A percentile compares a stretch with the other conserved stretches of the same genome.
These are phyloP conservation scores for Gila orcuttii DNA, from an alignment of 2,113 vertebrate species.

Conservation along the genomic window DNA sequence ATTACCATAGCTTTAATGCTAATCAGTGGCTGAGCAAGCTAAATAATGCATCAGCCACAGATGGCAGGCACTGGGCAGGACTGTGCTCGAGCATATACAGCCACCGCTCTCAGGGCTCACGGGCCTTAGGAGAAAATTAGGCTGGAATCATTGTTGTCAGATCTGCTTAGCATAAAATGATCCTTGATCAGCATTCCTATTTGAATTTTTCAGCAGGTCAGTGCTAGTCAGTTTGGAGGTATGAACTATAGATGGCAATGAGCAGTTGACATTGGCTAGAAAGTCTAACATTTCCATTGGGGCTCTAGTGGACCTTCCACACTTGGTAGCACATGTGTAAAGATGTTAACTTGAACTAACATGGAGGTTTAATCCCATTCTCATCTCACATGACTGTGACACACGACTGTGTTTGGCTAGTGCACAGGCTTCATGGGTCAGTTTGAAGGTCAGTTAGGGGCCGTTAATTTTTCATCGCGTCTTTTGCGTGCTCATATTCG, in stretches of 20 bases:
- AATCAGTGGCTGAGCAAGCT: conserved; percentile 82
- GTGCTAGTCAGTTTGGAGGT: not conserved
- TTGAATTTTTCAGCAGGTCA: not conserved
- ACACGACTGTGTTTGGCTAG: not conserved
- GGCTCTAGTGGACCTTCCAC: not conserved
- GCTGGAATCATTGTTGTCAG: conserved; percentile 23
- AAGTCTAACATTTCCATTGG: not conserved
- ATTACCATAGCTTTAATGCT: conserved; percentile 90
- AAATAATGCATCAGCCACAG: conserved; percentile 84
- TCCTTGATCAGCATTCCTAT: conserved; percentile 17
- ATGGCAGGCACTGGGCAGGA: conserved; percentile 18
- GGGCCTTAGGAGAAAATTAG: conserved; percentile 5
- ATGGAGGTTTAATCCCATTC: not conserved
- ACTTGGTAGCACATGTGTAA: not conserved
- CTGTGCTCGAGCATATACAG: not conserved
- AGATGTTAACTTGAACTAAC: not conserved
- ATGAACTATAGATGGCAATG: not conserved
- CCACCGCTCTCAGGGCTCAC: not conserved
- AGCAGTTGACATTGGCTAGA: not conserved
- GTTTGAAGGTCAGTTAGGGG: not conserved
- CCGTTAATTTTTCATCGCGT: too few relatives aligned
- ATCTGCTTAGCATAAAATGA: not conserved
- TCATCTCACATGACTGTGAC: too few relatives aligned
- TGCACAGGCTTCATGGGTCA: not conserved
- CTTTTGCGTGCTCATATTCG: too few relatives aligned